A percentile compares a stretch with the other conserved stretches of the same genome.
phyloP scores from a whole-genome alignment of 2,888 invertebrate genomes.

The Thelaira solivaga region DNA sequence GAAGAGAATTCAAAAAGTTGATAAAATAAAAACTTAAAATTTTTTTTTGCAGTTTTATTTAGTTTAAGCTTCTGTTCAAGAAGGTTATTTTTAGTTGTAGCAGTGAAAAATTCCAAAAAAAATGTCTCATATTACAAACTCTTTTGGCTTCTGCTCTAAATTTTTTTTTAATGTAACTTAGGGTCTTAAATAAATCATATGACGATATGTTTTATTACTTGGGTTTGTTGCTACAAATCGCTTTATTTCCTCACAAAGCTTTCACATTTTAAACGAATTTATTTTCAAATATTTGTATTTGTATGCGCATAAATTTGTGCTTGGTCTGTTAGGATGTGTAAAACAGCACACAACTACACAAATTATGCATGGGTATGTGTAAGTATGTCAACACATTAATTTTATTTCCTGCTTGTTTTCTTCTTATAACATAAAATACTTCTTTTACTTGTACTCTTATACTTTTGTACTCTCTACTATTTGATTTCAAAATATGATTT shows the following conservation, averaged over 20 bases:
- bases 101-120: too few species aligned
- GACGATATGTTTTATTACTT: too few species aligned
- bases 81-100: too few species aligned
- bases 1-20: too few species aligned
- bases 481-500: constrained; percentile 10
- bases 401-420: constrained; percentile 23
- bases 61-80: too few species aligned
- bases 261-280: constrained; percentile 32
- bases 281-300: constrained; percentile 53
- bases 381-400: constrained; percentile 20
- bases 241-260: background rate
- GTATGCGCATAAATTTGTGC: constrained; percentile 41
- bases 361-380: background rate
- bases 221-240: too few species aligned
- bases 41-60: too few species aligned
- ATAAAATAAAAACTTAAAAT: too few species aligned
- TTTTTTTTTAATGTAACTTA: too few species aligned
- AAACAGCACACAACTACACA: background rate
- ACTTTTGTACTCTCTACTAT: background rate
- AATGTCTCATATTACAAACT: too few species aligned
- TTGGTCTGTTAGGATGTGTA: background rate
- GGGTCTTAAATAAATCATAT: too few species aligned
- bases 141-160: too few species aligned
- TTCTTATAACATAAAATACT: background rate
- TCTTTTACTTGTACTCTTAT: constrained; percentile 9